Percentiles rank a stretch among this genome's conserved stretches.
These are phyloP conservation scores for Girardinichthys multiradiatus DNA, from an alignment of 2,113 vertebrate genomes.

Conservation along the genomic window DNA sequence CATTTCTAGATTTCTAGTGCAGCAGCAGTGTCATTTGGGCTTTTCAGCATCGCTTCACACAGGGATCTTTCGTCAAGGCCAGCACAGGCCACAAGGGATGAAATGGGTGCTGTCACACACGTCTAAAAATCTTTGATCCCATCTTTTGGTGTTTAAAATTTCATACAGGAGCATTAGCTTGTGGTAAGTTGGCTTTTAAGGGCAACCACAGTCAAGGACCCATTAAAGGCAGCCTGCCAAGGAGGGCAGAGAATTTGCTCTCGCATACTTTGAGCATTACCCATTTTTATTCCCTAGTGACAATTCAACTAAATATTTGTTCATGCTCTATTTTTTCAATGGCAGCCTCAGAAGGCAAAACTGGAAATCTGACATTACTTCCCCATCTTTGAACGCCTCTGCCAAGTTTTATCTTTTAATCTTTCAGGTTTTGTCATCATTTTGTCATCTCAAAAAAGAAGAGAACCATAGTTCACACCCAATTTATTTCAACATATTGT, in stretches of 20 bases:
- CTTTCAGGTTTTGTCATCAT: neutral
- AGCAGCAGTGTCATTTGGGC: conserved; percentile 57
- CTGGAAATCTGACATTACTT: neutral
- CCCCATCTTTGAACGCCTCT: neutral
- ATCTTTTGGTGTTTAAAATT: conserved; percentile 73
- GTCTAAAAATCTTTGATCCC: conserved; percentile 67
- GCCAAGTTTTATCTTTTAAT: neutral
- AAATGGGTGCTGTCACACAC: conserved; percentile 59
- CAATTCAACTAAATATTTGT: conserved; percentile 43
- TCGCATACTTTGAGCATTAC: conserved; percentile 35
- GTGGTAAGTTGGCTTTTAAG: conserved; percentile 72
- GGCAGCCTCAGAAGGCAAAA: neutral
- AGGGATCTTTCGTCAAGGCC: conserved; percentile 55
- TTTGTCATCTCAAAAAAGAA: neutral
- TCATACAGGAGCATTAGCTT: conserved; percentile 71
- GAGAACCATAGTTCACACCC: neutral
- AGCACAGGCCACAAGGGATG: conserved; percentile 50
- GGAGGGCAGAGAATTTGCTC: conserved; percentile 48
- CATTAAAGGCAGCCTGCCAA: conserved; percentile 41
- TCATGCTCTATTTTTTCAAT: neutral
- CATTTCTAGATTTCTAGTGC: conserved; percentile 16
- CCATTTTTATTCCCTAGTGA: conserved; percentile 19
- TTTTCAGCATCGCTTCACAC: conserved; percentile 64
- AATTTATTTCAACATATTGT: neutral
- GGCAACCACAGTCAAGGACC: conserved; percentile 41